These are phyloP conservation scores for Colletes collaris DNA, from an alignment of 2,888 invertebrate genomes.

Conservation along the genomic window DNA sequence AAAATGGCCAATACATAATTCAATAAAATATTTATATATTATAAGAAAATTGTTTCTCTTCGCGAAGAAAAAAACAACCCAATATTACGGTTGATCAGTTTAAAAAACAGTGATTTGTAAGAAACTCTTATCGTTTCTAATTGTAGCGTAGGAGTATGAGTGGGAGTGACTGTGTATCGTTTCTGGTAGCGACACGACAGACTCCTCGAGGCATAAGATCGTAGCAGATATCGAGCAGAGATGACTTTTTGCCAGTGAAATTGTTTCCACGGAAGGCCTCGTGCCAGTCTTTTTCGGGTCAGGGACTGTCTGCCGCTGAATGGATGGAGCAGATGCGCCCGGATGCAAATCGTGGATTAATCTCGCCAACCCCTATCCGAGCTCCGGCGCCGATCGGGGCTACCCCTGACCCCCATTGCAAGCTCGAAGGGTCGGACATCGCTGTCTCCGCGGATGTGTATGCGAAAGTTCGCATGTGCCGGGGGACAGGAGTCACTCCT, in stretches of 20 bases:
- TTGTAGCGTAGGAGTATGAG: no score
- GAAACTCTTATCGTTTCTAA: no score
- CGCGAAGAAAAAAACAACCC: no score
- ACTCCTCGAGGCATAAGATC: no score
- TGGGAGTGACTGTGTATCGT: no score
- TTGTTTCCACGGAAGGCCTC: slow-evolving; percentile 62
- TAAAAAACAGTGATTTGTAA: no score
- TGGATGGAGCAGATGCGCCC: slow-evolving; percentile 81
- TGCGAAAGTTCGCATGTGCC: slow-evolving; percentile 79
- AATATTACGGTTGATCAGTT: no score
- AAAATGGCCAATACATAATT: no score
- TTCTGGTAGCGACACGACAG: no score
- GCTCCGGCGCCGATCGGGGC: slow-evolving; percentile 64
- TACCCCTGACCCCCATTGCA: slow-evolving; percentile 70
- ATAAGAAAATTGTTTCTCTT: no score
- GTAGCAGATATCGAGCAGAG: neutral
- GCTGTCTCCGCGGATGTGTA: slow-evolving; percentile 60
- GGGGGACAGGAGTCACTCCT: slow-evolving; percentile 79
- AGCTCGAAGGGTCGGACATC: slow-evolving; percentile 70
- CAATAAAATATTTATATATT: no score
- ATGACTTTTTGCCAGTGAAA: slow-evolving; percentile 48
- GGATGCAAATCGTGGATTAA: slow-evolving; percentile 83
- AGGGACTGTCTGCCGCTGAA: slow-evolving; percentile 66
- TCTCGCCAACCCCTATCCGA: slow-evolving; percentile 78
- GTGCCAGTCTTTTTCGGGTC: slow-evolving; percentile 64